These are phyloP conservation scores for Ataeniobius toweri DNA, from an alignment of 2,797 vertebrate species.

Conservation along the genomic window DNA sequence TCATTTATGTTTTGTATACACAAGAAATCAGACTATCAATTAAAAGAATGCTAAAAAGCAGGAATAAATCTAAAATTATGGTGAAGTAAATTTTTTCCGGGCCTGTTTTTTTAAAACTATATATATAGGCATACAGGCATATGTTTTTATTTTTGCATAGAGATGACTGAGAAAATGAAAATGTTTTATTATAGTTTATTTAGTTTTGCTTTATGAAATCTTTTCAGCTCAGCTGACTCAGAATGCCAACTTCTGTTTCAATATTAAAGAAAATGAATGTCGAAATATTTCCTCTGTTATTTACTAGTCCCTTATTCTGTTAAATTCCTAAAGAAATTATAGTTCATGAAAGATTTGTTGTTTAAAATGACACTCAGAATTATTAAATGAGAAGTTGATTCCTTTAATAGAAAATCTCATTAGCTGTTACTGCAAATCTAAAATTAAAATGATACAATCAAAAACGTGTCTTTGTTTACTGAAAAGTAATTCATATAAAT, in stretches of 20 bases:
- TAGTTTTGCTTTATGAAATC: background rate
- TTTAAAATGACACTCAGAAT: background rate
- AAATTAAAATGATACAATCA: background rate
- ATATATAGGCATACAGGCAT: background rate
- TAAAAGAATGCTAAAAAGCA: slow-evolving; percentile 8
- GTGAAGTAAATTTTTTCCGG: background rate
- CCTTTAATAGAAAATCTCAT: background rate
- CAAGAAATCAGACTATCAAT: slow-evolving; percentile 21
- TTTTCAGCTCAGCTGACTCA: background rate
- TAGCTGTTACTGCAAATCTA: background rate
- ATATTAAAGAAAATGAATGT: background rate
- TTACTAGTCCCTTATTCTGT: background rate
- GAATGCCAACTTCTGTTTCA: background rate
- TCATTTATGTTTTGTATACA: slow-evolving; percentile 63
- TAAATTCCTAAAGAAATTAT: background rate
- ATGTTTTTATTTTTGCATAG: background rate
- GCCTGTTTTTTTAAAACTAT: background rate
- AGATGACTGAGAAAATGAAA: background rate
- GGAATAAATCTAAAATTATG: background rate
- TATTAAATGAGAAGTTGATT: background rate
- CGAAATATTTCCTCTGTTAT: background rate
- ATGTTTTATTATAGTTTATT: background rate
- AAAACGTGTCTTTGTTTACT: background rate
- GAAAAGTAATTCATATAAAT: background rate
- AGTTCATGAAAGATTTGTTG: background rate